Base-by-base conservation (phyloP, 2,888 invertebrate genomes). In the Noctua comes region DNA sequence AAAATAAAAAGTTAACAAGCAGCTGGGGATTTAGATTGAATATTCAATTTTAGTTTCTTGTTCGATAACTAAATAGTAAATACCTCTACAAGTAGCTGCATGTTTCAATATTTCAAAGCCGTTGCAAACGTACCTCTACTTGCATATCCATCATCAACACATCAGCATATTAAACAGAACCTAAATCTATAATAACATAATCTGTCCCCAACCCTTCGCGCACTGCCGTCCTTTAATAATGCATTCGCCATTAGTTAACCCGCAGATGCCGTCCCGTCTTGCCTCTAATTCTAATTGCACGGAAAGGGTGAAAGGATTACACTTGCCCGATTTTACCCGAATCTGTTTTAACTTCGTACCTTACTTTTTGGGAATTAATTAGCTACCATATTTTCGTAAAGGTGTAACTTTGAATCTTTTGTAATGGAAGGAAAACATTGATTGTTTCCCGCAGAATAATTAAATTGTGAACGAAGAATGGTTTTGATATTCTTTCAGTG, bases 191-290 rank as follows among this genome's bases (percentile, higher is more conserved):
- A 94, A 95, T 93, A 92, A 91, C 94, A 93, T 96, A 96, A 96
- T 96, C 96, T 95, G 95, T 95, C 95, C 93, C 93, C 94, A 95
- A 94, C 95, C 95, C 95, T 94, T 92, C 43, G 66, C 90, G 87
- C 88, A 88, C 90, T 83, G 89, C 89, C 90, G 91, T 89, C 92
- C 91, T 94, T 97, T 95, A 97, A 97, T 97, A 97, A 97, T 97
- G 95, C 95, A 97, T 93, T 91, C 92, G 91, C 96, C 97, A 97
- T 97, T 97, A 97, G 95, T 95, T 95, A 95, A 94, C 95, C 94
- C 95, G 90, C 96, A 95, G 96, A 96, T 95, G 95, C 92, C 83
- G 79, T 82, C 89, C 93, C 93, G 93, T 95, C 96, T 95, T 94
- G 92, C 92, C 91, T 92, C 82, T 95, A 94, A 94, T 95, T 95